These are phyloP conservation scores for Aphaenogaster ashmeadi DNA, from an alignment of 1,140 invertebrate species.

Conservation along the genomic window DNA sequence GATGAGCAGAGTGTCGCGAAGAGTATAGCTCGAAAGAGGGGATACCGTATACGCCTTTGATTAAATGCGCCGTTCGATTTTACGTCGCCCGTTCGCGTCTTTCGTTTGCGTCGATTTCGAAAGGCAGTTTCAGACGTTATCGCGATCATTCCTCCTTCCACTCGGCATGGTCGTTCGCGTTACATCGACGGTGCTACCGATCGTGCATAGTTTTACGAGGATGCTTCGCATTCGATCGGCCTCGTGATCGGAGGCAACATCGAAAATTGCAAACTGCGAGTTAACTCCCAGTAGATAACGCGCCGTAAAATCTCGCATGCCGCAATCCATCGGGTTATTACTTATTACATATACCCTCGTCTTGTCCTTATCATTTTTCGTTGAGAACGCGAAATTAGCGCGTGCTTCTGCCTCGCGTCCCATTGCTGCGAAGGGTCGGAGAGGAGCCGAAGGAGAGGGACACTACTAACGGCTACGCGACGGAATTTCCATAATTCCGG, in stretches of 20 bases:
- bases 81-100: background rate
- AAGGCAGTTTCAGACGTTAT: conserved; percentile 2
- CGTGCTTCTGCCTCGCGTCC: background rate
- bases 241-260: background rate
- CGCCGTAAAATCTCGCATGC: background rate
- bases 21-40: background rate
- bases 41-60: background rate
- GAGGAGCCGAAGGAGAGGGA: conserved; percentile 7
- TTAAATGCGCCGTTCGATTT: conserved; percentile 38
- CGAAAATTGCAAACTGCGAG: background rate
- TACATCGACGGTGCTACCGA: background rate
- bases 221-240: background rate
- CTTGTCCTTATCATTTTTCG: background rate
- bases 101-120: conserved; percentile 11
- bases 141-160: background rate
- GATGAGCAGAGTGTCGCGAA: background rate
- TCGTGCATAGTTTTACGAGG: background rate
- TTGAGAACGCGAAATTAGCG: conserved; percentile 63
- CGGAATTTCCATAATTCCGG: conserved; percentile 86
- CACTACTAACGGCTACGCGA: conserved; percentile 62
- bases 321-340: background rate
- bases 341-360: background rate
- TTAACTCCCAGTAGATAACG: background rate
- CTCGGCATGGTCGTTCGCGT: background rate
- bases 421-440: conserved; percentile 14